A percentile compares a stretch with the other conserved stretches of the same genome.
Evolutionary conservation across 2,888 invertebrate genomes (phyloP).

Genomic region (Latrodectus elegans): DNA sequence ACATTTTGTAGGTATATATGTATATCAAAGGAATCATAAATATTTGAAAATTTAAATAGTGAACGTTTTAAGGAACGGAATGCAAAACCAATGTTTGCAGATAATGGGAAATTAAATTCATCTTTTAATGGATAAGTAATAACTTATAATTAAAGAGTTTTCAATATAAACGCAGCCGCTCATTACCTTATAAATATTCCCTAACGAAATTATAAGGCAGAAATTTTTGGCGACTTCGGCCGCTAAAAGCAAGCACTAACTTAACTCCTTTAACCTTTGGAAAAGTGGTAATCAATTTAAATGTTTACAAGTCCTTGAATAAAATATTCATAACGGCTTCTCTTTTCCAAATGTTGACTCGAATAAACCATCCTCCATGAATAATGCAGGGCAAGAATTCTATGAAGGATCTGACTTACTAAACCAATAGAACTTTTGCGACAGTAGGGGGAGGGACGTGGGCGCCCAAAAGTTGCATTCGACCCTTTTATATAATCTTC

Average conservation of each 20-base stretch:
- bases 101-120: too few relatives aligned
- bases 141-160: too few relatives aligned
- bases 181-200: too few relatives aligned
- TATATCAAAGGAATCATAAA: too few relatives aligned
- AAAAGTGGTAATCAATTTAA: slow-evolving; percentile 5
- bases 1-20: too few relatives aligned
- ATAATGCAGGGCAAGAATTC: slow-evolving; percentile 3
- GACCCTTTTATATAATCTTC: background rate
- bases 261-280: background rate
- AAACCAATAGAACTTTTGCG: background rate
- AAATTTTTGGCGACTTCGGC: too few relatives aligned
- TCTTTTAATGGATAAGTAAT: too few relatives aligned
- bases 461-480: background rate
- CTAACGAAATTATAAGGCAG: too few relatives aligned
- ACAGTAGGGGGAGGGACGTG: background rate
- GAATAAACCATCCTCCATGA: background rate
- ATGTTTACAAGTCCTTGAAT: background rate
- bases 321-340: slow-evolving; percentile 1
- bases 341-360: background rate
- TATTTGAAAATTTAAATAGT: too few relatives aligned
- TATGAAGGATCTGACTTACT: background rate
- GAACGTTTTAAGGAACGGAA: too few relatives aligned
- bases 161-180: too few relatives aligned
- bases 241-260: background rate
- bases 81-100: too few relatives aligned